Percentiles rank a stretch among this genome's conserved stretches.
Conservation (phyloP, 37 sponge, comb jelly and placozoan species). For the Spongilla lacustris region DNA sequence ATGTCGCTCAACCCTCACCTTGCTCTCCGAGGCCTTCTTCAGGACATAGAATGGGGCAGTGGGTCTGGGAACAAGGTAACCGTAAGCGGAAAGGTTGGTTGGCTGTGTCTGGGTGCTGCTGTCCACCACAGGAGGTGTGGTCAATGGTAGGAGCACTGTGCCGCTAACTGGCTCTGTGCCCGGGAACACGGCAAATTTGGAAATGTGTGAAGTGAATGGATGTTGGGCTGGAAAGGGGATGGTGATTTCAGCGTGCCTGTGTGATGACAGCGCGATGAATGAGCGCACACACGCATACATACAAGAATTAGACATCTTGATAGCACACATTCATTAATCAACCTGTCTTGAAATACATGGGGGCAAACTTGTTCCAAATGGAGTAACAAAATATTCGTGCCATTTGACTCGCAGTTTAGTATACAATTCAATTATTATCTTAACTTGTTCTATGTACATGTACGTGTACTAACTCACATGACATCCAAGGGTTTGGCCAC, state of each 20-base stretch:
- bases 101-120: background rate
- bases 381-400: too few species aligned
- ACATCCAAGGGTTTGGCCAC: conserved; percentile 12
- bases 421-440: too few species aligned
- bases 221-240: conserved; percentile 83
- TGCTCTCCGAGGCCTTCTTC: conserved; percentile 37
- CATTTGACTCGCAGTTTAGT: too few species aligned
- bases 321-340: too few species aligned
- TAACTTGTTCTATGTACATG: too few species aligned
- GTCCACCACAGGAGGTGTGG: background rate
- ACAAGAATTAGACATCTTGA: too few species aligned
- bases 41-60: conserved; percentile 14
- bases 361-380: too few species aligned
- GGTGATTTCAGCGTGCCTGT: conserved; percentile 56
- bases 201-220: conserved; percentile 80
- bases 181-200: conserved; percentile 76
- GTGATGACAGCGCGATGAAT: background rate
- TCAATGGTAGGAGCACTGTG: too few species aligned
- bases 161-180: conserved; percentile 57
- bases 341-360: too few species aligned
- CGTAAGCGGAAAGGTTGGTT: background rate
- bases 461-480: conserved; percentile 12
- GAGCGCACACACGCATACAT: background rate
- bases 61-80: background rate
- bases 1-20: conserved; percentile 13